Percentiles rank a stretch among this genome's conserved stretches.
These are phyloP conservation scores for Dermatophagoides farinae DNA, from an alignment of 1,140 invertebrate species.

Conservation along the genomic window DNA sequence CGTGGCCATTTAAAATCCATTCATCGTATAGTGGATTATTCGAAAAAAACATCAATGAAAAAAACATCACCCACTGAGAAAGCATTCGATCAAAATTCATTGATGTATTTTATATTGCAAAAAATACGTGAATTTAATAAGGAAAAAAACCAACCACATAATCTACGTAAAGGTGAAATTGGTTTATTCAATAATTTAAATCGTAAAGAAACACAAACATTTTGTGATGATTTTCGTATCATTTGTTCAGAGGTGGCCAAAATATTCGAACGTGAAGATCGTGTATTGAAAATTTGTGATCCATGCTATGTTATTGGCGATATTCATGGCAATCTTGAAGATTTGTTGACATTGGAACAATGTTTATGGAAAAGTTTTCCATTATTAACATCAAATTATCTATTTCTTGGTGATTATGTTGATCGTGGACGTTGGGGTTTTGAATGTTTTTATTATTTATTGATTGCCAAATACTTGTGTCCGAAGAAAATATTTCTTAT, in stretches of 20 bases:
- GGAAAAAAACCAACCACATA: neutral
- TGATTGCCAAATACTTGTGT: conserved; percentile 38
- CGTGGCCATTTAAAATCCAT: neutral
- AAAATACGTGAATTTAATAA: conserved; percentile 10
- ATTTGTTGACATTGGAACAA: conserved; percentile 38
- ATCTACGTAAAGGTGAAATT: too few species aligned
- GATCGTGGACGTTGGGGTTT: conserved; percentile 38
- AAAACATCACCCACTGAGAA: neutral
- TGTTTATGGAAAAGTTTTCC: conserved; percentile 37
- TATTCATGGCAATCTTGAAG: conserved; percentile 38
- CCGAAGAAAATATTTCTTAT: conserved; percentile 37
- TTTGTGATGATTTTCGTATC: neutral
- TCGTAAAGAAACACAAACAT: neutral
- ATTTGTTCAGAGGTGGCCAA: neutral
- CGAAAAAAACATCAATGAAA: neutral
- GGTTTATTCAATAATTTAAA: neutral
- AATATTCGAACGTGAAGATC: neutral
- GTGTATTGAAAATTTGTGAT: neutral
- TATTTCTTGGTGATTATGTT: conserved; percentile 46
- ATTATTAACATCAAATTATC: conserved; percentile 33
- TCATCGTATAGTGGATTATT: neutral
- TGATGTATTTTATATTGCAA: neutral
- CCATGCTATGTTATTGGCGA: conserved; percentile 22
- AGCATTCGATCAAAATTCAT: neutral
- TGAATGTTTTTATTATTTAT: conserved; percentile 33